phyloP scores from a whole-genome alignment of 2,797 vertebrate species.

The Pangasius mekongensis region DNA sequence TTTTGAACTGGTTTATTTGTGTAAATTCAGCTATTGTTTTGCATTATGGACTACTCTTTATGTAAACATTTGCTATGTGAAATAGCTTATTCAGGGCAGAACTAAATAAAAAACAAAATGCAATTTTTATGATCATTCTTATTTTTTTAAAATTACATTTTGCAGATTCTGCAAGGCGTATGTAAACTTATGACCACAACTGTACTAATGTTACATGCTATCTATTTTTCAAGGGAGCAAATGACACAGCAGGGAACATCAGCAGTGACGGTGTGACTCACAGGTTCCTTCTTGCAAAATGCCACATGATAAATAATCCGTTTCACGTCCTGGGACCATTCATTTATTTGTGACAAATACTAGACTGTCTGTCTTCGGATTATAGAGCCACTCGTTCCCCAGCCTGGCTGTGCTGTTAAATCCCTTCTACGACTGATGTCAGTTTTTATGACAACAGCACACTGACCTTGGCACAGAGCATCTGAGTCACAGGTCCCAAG shows the following conservation, averaged over 20 bases:
- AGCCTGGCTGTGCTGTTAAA: conserved; percentile 23
- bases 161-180: no score
- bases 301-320: conserved; percentile 30
- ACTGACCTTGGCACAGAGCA: conserved; percentile 42
- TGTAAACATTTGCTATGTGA: no score
- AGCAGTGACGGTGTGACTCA: conserved; percentile 10
- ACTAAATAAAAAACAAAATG: no score
- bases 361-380: conserved; percentile 29
- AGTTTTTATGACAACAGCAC: not conserved
- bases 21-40: no score
- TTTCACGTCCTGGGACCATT: not conserved
- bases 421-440: conserved; percentile 20
- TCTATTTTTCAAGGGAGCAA: conserved; percentile 16
- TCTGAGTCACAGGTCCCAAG: conserved; percentile 48
- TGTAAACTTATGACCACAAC: no score
- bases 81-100: no score
- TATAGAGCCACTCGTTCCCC: conserved; percentile 24
- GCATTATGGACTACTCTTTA: no score
- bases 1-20: no score
- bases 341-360: conserved; percentile 24
- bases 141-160: no score
- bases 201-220: not conserved
- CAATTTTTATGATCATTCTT: no score
- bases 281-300: conserved; percentile 20
- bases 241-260: not conserved